Evolutionary conservation across 2,797 vertebrate genomes (phyloP), one percentile per base, ranked within the genome.

Genomic region (Ptychobarbus kaznakovi): DNA sequence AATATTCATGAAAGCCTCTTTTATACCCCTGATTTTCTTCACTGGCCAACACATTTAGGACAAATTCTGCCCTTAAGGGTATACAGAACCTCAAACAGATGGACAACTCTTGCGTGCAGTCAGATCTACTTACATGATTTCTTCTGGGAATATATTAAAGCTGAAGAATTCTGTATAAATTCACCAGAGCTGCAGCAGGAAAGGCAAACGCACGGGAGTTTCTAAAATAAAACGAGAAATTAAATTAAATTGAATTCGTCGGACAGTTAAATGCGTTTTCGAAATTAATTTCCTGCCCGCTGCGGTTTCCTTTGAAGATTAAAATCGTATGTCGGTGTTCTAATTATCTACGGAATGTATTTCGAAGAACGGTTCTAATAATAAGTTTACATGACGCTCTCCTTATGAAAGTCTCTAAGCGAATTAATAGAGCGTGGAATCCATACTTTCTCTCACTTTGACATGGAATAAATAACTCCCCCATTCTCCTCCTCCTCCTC

Each of bases 241-340:
- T 69, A 79, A 88, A 91, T 92, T 91, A 92, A 92, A 93, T 90
- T 92, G 93, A 95, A 92, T 90, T 93, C 92, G 93, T 92, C 92
- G 93, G 94, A 94, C 92, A 94, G 95, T 94, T 93, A 94, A 92
- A 92, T 91, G 90, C 92, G 92, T 94, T 93, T 94, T 93, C 93
- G n/a, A 86, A 92, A 93, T 93, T 94, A 93, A 95, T 94, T 94
- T 94, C 91, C 92, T 93, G 89, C 87, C 89, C 91, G 84, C 92
- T 91, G 92, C 83, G 92, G 89, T 90, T 93, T 92, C 91, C 92
- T 96, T 95, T 95, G 94, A 95, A 94, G 93, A 95, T 95, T 93
- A 92, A 92, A 92, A 94, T 95, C 93, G 90, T 92, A 90, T 94
- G 93, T 94, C 92, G 90, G 94, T 93, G 92, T 92, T 93, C 94